Evolutionary conservation across 2,113 vertebrate genomes (phyloP).

Genomic region (Circaetus cinerascens): DNA sequence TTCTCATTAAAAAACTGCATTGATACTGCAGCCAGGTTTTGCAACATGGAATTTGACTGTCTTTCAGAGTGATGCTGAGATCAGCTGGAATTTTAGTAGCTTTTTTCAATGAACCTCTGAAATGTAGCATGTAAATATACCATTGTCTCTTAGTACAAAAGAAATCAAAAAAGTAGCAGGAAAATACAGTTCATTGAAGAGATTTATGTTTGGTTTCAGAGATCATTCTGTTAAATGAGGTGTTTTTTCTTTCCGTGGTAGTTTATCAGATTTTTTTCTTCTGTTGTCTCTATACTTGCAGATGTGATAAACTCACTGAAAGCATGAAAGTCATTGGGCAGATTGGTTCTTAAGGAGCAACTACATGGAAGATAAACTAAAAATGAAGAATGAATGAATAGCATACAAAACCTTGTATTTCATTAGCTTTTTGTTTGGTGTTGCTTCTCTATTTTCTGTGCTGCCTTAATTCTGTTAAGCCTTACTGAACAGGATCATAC

Average conservation of each 20-base stretch:
- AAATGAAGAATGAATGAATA: background rate
- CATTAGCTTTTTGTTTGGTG: background rate
- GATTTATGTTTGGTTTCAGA: background rate
- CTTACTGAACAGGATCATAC: background rate
- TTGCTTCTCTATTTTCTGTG: background rate
- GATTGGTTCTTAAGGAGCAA: background rate
- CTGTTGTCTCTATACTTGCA: background rate
- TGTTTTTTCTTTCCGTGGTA: background rate
- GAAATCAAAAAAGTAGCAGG: background rate
- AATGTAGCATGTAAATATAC: background rate
- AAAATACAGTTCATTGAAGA: background rate
- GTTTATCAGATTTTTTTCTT: background rate
- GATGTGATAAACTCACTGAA: background rate
- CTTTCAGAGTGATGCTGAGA: background rate
- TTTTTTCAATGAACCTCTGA: background rate
- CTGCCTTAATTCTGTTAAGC: background rate
- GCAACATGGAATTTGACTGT: background rate
- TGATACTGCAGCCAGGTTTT: background rate
- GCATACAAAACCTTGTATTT: background rate
- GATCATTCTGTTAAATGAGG: background rate
- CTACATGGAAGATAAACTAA: background rate
- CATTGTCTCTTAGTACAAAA: background rate
- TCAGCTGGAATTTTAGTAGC: background rate
- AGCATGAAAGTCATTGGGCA: background rate
- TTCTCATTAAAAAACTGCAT: background rate